Evolutionary conservation across 2,113 vertebrate species (phyloP).

Genomic region (Cranoglanis bouderius): DNA sequence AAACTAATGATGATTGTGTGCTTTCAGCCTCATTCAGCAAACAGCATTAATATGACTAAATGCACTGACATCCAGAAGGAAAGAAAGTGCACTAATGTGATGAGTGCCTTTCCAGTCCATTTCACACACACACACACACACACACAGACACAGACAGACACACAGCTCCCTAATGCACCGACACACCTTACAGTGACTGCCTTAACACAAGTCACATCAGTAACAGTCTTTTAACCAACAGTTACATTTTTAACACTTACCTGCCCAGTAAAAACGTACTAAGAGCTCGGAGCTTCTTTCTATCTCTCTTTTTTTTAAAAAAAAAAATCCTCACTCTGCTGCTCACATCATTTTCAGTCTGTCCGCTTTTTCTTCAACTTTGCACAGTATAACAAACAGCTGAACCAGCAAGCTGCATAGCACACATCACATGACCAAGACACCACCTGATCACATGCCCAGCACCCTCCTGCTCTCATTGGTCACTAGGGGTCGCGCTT

Average conservation of each 20-base stretch:
- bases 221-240: background rate
- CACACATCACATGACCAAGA: constrained; percentile 20
- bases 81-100: background rate
- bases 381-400: background rate
- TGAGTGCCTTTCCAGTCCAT: background rate
- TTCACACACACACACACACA: background rate
- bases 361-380: background rate
- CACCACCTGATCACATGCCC: constrained; percentile 37
- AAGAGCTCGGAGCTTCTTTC: background rate
- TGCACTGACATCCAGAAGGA: background rate
- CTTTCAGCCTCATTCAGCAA: constrained; percentile 13
- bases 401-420: background rate
- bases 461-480: background rate
- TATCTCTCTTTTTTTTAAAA: background rate
- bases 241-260: background rate
- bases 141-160: background rate
- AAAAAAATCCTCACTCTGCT: background rate
- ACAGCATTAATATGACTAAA: background rate
- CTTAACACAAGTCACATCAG: background rate
- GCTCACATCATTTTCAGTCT: background rate
- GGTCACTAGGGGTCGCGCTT: background rate
- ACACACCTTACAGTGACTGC: background rate
- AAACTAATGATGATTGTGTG: background rate
- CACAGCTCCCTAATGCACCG: background rate
- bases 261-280: background rate